Conservation (phyloP, 2,113 vertebrate species). For the Piprites chloris region DNA sequence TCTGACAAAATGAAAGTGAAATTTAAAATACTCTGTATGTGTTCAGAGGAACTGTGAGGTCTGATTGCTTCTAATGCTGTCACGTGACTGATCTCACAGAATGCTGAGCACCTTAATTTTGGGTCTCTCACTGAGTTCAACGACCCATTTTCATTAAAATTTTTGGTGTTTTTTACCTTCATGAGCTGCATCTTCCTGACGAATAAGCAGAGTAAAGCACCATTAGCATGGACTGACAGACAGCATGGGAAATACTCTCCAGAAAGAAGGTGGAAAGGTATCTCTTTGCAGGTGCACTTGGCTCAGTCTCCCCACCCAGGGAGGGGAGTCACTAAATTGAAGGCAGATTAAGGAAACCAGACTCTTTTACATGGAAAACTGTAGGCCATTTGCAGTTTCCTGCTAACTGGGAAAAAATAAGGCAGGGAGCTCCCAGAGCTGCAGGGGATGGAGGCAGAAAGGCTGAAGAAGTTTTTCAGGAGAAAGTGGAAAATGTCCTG, state of each 20-base stretch:
- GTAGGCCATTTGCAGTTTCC: neutral
- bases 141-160: neutral
- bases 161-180: neutral
- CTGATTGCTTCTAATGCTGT: neutral
- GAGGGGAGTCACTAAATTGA: neutral
- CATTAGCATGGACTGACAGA: neutral
- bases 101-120: neutral
- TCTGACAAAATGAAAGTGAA: neutral
- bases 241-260: neutral
- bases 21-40: neutral
- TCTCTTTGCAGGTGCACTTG: neutral
- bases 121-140: neutral
- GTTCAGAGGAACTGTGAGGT: neutral
- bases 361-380: neutral
- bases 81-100: rapidly evolving
- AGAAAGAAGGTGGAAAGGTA: neutral
- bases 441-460: neutral
- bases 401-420: neutral
- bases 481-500: neutral
- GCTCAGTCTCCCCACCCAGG: neutral
- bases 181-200: neutral
- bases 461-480: neutral
- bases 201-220: neutral
- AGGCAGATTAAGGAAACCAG: neutral
- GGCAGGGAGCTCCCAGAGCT: neutral